These are phyloP conservation scores for Arbacia lixula DNA, from an alignment of 53 echinoderm and acorn worm species.

Conservation along the genomic window DNA sequence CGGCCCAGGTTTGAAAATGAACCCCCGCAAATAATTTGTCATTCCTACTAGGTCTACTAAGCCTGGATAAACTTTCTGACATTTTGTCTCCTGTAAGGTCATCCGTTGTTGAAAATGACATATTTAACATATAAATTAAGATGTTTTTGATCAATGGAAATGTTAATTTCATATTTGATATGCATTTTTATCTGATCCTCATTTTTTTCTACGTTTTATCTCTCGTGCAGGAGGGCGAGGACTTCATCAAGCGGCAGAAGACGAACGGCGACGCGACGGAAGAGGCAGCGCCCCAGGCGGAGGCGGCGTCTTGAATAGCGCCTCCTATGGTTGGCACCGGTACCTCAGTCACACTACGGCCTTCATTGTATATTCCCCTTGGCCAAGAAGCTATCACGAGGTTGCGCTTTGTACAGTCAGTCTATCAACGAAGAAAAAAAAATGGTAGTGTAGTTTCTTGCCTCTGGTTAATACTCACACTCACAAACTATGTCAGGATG, in stretches of 20 bases:
- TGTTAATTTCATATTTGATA: no score
- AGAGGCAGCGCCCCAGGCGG: constrained; percentile 37
- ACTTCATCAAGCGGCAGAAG: constrained; percentile 89
- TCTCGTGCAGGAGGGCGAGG: constrained; percentile 84
- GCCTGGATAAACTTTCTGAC: no score
- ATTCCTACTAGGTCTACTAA: no score
- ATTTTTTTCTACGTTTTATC: not conserved
- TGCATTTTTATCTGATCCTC: no score
- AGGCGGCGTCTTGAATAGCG: constrained; percentile 53
- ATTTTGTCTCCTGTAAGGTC: no score
- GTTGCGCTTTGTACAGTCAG: constrained; percentile 31
- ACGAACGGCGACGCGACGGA: constrained; percentile 87
- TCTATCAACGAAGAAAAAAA: not conserved
- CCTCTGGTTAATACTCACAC: constrained; percentile 34
- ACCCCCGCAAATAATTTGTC: no score
- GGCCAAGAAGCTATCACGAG: constrained; percentile 57
- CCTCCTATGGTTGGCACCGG: constrained; percentile 9
- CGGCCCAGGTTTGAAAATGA: no score
- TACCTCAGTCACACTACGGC: constrained; percentile 60
- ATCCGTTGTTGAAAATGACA: no score
- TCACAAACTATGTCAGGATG: constrained; percentile 12
- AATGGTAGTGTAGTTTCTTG: constrained; percentile 58
- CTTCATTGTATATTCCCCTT: constrained; percentile 51
- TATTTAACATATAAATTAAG: no score
- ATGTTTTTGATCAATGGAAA: no score